These are phyloP conservation scores for Eulemur mongoz DNA, from an alignment of 2,797 vertebrate genomes.

Conservation along the genomic window DNA sequence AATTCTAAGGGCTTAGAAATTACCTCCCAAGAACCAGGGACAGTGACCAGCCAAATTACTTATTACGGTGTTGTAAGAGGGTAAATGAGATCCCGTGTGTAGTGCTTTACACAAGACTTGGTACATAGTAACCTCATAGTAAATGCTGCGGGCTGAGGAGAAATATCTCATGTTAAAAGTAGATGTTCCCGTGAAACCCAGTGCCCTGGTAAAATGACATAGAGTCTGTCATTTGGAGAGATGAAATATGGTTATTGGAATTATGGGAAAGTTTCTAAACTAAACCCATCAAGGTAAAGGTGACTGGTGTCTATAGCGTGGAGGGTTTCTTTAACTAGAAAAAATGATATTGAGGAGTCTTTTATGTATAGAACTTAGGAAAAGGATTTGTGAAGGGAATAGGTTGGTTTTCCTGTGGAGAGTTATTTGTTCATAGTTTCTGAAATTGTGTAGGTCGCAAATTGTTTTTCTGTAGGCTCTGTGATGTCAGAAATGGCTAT, in stretches of 20 bases:
- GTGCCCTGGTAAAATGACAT: not conserved
- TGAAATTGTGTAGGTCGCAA: not conserved
- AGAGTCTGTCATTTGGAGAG: not conserved
- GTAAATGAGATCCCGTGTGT: not conserved
- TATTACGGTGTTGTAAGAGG: not conserved
- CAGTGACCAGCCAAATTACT: not conserved
- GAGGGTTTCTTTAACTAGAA: slow-evolving; percentile 5
- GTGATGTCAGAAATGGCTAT: not conserved
- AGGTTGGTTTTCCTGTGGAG: not conserved
- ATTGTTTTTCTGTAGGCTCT: not conserved
- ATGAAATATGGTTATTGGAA: not conserved
- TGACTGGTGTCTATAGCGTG: not conserved
- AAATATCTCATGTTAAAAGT: not conserved
- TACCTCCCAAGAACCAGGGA: not conserved
- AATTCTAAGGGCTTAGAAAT: not conserved
- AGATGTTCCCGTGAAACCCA: not conserved
- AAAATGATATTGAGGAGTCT: not conserved
- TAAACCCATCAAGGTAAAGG: not conserved
- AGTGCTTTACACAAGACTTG: not conserved
- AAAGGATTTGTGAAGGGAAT: not conserved
- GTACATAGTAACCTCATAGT: not conserved
- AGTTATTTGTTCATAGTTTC: slow-evolving; percentile 5
- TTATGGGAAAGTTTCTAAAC: slow-evolving; percentile 11
- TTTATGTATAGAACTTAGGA: not conserved
- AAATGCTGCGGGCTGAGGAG: not conserved